Evolutionary conservation across 2,113 vertebrate species (phyloP).

Genomic region (Malaclemys terrapin): DNA sequence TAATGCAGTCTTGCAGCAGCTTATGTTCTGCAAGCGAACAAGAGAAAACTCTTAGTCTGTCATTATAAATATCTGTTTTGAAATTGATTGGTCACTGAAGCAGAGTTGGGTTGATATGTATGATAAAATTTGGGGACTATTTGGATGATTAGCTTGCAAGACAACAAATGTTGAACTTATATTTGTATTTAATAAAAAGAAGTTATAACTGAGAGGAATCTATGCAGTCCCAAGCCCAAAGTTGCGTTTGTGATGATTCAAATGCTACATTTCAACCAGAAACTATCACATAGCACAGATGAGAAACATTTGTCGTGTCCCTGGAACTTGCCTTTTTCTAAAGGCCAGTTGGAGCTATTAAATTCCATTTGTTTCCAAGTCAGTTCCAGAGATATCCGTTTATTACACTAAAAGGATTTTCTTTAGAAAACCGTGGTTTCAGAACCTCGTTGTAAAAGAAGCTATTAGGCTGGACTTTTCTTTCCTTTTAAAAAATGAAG

Average conservation of each 20-base stretch:
- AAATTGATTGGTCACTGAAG: conserved; percentile 50
- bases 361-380: background rate
- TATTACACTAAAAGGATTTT: background rate
- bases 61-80: conserved; percentile 48
- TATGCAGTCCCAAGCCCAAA: background rate
- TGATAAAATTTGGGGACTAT: conserved; percentile 19
- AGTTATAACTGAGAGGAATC: background rate
- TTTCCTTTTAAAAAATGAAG: background rate
- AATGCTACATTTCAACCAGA: conserved; percentile 20
- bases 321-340: background rate
- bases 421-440: background rate
- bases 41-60: conserved; percentile 50
- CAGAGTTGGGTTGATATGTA: background rate
- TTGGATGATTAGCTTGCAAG: rapidly evolving
- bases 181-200: background rate
- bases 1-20: conserved; percentile 58
- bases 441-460: background rate
- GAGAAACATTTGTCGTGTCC: background rate
- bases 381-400: background rate
- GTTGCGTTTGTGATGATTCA: background rate
- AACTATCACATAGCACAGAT: background rate
- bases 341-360: background rate
- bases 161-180: background rate
- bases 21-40: conserved; percentile 49
- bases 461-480: background rate